phyloP scores from a whole-genome alignment of 1,140 invertebrate genomes.

The Heliconius congener region DNA sequence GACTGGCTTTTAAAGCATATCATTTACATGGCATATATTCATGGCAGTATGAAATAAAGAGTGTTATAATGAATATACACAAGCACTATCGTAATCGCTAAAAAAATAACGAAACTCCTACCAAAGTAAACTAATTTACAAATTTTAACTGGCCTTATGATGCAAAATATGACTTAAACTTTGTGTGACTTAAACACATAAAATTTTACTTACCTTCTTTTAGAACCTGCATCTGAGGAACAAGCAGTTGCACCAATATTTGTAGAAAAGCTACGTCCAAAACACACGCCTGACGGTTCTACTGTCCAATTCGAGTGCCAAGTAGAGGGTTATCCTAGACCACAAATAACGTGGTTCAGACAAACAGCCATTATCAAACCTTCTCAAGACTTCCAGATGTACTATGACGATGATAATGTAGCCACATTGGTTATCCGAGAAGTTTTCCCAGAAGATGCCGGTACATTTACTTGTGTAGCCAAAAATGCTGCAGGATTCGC shows the following conservation, averaged over 20 bases:
- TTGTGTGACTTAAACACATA: neutral
- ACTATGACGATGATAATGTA: conserved; percentile 95
- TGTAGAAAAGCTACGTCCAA: conserved; percentile 91
- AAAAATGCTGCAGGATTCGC: conserved; percentile 97
- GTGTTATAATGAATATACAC: too few species aligned
- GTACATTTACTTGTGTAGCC: conserved; percentile 97
- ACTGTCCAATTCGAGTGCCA: conserved; percentile 95
- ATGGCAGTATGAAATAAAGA: too few species aligned
- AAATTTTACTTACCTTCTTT: neutral
- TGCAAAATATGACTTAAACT: too few species aligned
- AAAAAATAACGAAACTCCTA: too few species aligned
- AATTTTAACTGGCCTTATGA: too few species aligned
- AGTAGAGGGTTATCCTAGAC: conserved; percentile 93
- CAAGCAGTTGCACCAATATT: conserved; percentile 91
- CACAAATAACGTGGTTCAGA: conserved; percentile 97
- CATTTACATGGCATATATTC: too few species aligned
- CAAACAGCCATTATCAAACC: conserved; percentile 95
- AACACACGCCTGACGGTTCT: conserved; percentile 91
- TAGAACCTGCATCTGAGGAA: conserved; percentile 90
- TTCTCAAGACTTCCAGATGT: conserved; percentile 95
- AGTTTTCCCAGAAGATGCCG: conserved; percentile 98
- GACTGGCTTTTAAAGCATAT: too few species aligned
- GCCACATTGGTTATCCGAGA: conserved; percentile 96
- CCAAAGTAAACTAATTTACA: too few species aligned
- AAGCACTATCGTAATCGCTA: too few species aligned